Evolutionary conservation across 2,888 invertebrate genomes (phyloP), one percentile per base, ranked within the genome.

Genomic region (Tetragonula carbonaria): DNA sequence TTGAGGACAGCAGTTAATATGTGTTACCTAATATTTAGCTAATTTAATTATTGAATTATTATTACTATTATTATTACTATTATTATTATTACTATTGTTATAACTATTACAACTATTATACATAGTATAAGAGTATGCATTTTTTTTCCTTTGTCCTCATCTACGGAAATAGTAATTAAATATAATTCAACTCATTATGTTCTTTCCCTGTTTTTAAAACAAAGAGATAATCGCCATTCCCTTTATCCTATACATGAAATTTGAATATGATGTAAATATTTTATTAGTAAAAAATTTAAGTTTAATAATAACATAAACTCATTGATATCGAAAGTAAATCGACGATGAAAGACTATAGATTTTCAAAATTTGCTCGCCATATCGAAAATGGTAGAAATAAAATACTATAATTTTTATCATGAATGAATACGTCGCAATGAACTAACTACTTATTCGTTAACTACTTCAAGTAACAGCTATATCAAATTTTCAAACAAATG

Each of bases 81-180:
- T 38, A 38, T 8, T 38, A 38, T 8, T 38, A 38, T 80, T 84
- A 86, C 86, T 84, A 74, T 74, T 74, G 81, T 84, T 76, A 70
- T 87, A 65, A 81, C 86, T 88, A 83, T 86, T 90, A 59, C 23
- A 59, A 59, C 57, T 62, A 91, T 91, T 90, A 91, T 91, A 91
- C 90, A 91, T 91, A 90, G 85, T 91, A 88, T 89, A 89, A 89
- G 89, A 88, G 85, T 85, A 88, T 83, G 87, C 83, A 90, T 33
- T 45, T 45, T 91, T 81, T 53, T 81, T 87, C 86, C 80, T 82
- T 88, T 85, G 83, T 82, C 90, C 82, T 83, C 57, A 53, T 77
- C 75, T 71, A 76, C 67, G 75, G 86, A 90, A 87, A 84, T 63
- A 77, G 68, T 76, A 76, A 73, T 77, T 80, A 84, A 63, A 82